Evolutionary conservation across 2,888 invertebrate species (phyloP).

Genomic region (Scelioninae gen. 1): DNA sequence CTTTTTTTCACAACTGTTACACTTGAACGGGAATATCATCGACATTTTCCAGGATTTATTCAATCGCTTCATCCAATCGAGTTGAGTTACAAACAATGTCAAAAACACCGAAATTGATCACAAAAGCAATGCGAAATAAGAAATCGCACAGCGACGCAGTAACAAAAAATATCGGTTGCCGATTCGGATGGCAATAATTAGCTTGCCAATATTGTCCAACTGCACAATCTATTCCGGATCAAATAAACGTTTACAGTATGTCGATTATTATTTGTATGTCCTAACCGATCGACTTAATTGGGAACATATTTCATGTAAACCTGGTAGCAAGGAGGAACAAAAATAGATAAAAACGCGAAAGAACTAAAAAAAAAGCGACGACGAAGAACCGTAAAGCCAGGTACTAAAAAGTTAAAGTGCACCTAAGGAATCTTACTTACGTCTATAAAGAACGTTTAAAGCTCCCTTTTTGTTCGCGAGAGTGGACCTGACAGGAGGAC

Average conservation of each 20-base stretch:
- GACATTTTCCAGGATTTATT: too few relatives aligned
- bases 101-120: slow-evolving; percentile 12
- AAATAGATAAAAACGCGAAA: too few relatives aligned
- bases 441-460: slow-evolving; percentile 73
- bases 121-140: slow-evolving; percentile 20
- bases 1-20: too few relatives aligned
- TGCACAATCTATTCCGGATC: too few relatives aligned
- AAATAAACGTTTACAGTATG: neutral
- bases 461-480: slow-evolving; percentile 47
- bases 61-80: neutral
- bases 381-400: slow-evolving; percentile 69
- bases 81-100: slow-evolving; percentile 10
- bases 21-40: too few relatives aligned
- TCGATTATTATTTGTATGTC: too few relatives aligned
- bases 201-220: too few relatives aligned
- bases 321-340: too few relatives aligned
- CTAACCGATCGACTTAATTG: too few relatives aligned
- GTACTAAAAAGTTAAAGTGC: slow-evolving; percentile 72
- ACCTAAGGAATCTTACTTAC: slow-evolving; percentile 73
- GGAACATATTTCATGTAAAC: too few relatives aligned
- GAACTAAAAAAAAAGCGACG: slow-evolving; percentile 5
- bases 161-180: slow-evolving; percentile 15
- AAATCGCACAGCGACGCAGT: slow-evolving; percentile 1
- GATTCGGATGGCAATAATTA: too few relatives aligned
- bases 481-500: slow-evolving; percentile 43